phyloP scores from a whole-genome alignment of 2,797 vertebrate genomes.

The Manis javanica region DNA sequence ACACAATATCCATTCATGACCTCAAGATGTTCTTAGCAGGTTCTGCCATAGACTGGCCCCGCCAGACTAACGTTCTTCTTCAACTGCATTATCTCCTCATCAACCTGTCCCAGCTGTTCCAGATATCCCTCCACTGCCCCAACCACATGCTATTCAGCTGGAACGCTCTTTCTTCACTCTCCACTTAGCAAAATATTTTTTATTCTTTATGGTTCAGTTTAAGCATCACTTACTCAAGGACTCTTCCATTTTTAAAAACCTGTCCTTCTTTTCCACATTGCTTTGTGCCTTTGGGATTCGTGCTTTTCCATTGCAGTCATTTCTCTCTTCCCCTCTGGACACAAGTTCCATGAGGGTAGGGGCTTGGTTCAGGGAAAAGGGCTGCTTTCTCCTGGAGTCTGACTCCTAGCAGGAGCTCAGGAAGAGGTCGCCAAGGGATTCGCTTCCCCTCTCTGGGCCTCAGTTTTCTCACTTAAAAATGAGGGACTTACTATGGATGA shows the following conservation, averaged over 20 bases:
- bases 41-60: no score
- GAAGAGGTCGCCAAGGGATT: background rate
- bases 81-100: background rate
- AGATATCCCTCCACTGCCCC: background rate
- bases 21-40: background rate
- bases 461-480: constrained; percentile 53
- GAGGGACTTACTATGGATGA: background rate
- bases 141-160: background rate
- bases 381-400: background rate
- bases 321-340: background rate
- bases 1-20: background rate
- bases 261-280: background rate
- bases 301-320: background rate
- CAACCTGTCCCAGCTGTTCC: background rate
- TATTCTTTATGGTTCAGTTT: background rate
- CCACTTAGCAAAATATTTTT: background rate
- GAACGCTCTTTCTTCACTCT: background rate
- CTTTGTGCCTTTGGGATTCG: background rate
- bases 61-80: background rate
- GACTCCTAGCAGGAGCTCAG: background rate
- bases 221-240: background rate
- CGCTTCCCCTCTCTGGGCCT: background rate
- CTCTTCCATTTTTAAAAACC: background rate
- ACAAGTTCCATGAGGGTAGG: constrained; percentile 15
- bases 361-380: background rate